phyloP scores from a whole-genome alignment of 2,113 vertebrate genomes.

The Xiphophorus hellerii region DNA sequence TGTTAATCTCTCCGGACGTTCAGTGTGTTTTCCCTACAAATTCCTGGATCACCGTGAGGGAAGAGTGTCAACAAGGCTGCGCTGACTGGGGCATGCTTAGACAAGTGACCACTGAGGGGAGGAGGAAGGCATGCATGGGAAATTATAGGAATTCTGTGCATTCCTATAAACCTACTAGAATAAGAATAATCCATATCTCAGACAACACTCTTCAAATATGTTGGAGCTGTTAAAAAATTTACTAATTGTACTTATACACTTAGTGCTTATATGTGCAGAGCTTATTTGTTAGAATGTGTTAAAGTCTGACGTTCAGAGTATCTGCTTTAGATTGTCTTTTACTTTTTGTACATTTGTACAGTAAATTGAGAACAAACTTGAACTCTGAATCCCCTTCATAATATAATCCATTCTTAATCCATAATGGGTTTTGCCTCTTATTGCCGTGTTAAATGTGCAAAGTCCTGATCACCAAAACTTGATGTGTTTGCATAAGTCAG shows the following conservation, averaged over 20 bases:
- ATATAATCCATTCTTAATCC: conserved; percentile 57
- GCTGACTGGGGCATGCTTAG: conserved; percentile 69
- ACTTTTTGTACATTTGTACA: background rate
- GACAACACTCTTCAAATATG: conserved; percentile 2
- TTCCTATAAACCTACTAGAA: conserved; percentile 56
- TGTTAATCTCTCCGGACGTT: conserved; percentile 60
- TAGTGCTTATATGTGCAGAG: background rate
- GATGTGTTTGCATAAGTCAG: background rate
- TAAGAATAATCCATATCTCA: conserved; percentile 38
- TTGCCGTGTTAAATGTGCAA: conserved; percentile 9
- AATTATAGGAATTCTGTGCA: conserved; percentile 72
- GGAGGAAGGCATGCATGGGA: conserved; percentile 66
- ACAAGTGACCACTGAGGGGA: conserved; percentile 67
- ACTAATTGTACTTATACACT: background rate
- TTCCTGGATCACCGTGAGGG: conserved; percentile 53
- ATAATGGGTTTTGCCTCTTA: background rate
- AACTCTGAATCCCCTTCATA: conserved; percentile 56
- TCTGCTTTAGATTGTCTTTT: too few species aligned
- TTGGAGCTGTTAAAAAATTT: background rate
- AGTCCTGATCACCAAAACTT: background rate
- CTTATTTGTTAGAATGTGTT: background rate
- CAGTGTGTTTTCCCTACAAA: conserved; percentile 61
- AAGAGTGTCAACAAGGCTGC: conserved; percentile 65
- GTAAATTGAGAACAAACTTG: conserved; percentile 22
- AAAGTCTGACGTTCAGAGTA: too few species aligned